Base-by-base conservation (phyloP, 2,113 vertebrate genomes). In the Condylura cristata region DNA sequence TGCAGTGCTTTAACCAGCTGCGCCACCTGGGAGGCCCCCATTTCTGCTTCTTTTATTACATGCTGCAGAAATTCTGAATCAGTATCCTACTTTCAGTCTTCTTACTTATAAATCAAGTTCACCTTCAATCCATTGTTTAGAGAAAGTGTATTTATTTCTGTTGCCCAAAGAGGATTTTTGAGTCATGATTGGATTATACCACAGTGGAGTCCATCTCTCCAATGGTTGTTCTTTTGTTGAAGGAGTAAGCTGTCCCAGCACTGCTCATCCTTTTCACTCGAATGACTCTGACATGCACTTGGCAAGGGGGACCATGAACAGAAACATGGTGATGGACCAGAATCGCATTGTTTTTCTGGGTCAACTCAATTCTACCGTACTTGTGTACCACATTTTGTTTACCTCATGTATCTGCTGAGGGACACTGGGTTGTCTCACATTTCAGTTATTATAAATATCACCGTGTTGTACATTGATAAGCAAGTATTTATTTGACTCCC, bases 141-240 rank as follows among this genome's bases (percentile, higher is more conserved):
- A 99, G 95, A 18, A 99, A 99, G 95, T 98, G 98, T 95, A 99
- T 99, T 98, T 99, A 99, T 98, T 90, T 99, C 97, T 99, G 99
- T 98, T 99, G 99, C 68, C 98, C 97, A 97, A 99, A 99, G 60
- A 99, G 98, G 91, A 99, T 78, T 98, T 99, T 93, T 99, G 20
- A 6, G 20, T 56, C 53, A 20, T 56, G 48, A 51, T 51, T 16
- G 14, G 16, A 17, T 51, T 16, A 51, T 17, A 22, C 20, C 20
- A 56, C 53, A 22, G 53, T 51, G 53, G 53, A 56, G 53, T 56
- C 53, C 3, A 6, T 56, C 22, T 56, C 53, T 56, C 20, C 53
- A 8, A 22, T 56, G 2, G 20, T 56, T 22, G 53, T 17, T 56
- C 53, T 56, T 6, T 22, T 56, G 20, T 56, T 56, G 53, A 56